phyloP scores from a whole-genome alignment of 1,140 invertebrate species.

The Papilio dardanus region DNA sequence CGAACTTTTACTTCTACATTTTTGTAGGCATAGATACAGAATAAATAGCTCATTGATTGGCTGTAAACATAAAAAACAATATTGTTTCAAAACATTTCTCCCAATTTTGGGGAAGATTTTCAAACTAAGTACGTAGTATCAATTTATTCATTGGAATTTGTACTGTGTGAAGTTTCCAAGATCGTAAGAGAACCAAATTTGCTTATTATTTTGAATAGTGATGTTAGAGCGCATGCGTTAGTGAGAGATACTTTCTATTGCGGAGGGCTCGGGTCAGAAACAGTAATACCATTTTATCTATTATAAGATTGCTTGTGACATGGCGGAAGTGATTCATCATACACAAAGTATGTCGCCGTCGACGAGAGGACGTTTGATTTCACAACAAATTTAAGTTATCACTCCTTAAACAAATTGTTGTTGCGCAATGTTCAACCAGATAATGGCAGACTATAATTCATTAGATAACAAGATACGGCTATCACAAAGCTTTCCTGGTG shows the following conservation, averaged over 20 bases:
- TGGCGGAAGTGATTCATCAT: slow-evolving; percentile 19
- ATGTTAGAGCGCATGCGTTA: background rate
- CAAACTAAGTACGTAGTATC: too few species aligned
- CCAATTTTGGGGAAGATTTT: too few species aligned
- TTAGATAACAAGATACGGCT: background rate
- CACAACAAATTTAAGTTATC: slow-evolving; percentile 27
- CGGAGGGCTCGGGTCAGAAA: background rate
- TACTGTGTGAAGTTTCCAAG: too few species aligned
- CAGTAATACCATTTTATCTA: slow-evolving; percentile 18
- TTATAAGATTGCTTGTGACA: slow-evolving; percentile 18
- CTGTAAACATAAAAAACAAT: too few species aligned
- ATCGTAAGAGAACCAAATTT: too few species aligned
- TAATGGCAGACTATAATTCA: background rate
- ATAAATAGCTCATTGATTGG: too few species aligned
- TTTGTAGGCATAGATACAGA: too few species aligned
- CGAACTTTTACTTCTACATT: too few species aligned
- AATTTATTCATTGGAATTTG: too few species aligned
- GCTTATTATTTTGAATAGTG: too few species aligned
- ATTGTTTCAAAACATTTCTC: too few species aligned
- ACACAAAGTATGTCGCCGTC: slow-evolving; percentile 11
- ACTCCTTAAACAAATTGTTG: slow-evolving; percentile 19
- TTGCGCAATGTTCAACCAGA: slow-evolving; percentile 14
- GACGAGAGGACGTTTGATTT: slow-evolving; percentile 19
- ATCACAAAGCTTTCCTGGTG: background rate
- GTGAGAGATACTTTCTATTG: background rate